These are phyloP conservation scores for Onychostruthus taczanowskii DNA, from an alignment of 2,113 vertebrate genomes.

Conservation along the genomic window DNA sequence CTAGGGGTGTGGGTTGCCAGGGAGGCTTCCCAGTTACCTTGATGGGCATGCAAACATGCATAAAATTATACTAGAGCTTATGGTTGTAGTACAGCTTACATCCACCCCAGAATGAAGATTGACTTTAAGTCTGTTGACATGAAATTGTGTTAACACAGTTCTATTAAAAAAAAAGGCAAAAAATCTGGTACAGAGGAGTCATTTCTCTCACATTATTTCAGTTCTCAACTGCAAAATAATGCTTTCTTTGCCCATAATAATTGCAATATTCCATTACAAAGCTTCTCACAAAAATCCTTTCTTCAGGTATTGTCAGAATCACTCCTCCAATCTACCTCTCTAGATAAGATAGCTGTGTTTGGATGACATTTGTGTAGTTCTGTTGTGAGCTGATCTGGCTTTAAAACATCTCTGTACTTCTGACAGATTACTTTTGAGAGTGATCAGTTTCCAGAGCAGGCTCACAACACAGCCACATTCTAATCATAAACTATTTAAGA, in stretches of 20 bases:
- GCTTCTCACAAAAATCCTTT: not conserved
- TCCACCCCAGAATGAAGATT: accelerated
- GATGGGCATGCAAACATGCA: accelerated
- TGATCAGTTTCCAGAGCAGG: not conserved
- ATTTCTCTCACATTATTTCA: not conserved
- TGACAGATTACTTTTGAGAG: not conserved
- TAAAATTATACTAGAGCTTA: not conserved
- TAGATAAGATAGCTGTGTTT: not conserved
- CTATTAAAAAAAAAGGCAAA: not conserved
- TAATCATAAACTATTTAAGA: not conserved
- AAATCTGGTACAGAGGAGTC: too few relatives aligned
- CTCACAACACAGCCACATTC: not conserved
- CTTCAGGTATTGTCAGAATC: not conserved
- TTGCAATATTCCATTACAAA: not conserved
- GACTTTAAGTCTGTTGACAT: not conserved
- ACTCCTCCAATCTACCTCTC: not conserved
- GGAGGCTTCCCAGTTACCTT: not conserved
- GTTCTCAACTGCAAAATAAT: not conserved
- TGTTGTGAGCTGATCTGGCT: not conserved
- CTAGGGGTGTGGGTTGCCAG: not conserved
- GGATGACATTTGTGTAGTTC: not conserved
- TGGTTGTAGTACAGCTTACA: not conserved
- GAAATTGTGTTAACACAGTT: not conserved
- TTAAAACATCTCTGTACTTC: not conserved
- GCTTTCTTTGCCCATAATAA: not conserved